A percentile compares a stretch with the other conserved stretches of the same genome.
phyloP scores from a whole-genome alignment of 2,797 vertebrate genomes.

The Smutsia gigantea region DNA sequence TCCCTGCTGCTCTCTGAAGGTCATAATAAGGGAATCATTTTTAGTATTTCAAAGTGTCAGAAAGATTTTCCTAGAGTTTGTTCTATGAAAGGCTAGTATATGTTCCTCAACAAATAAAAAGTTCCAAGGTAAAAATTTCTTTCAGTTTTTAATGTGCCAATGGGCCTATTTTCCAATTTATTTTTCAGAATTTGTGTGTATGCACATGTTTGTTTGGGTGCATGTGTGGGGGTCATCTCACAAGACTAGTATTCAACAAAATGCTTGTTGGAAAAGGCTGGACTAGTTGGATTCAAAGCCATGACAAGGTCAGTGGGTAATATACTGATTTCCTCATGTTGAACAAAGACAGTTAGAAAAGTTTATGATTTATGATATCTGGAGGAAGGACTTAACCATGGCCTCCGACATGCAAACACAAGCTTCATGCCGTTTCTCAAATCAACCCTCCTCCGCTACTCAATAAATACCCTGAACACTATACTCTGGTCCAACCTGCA shows the following conservation, averaged over 20 bases:
- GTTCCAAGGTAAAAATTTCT: not conserved
- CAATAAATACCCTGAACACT: not conserved
- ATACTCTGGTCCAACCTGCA: not conserved
- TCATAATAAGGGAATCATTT: not conserved
- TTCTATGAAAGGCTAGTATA: not conserved
- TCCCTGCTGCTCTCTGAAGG: not conserved
- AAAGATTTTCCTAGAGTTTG: not conserved
- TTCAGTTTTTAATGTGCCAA: not conserved
- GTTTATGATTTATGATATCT: not conserved
- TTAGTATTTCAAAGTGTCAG: not conserved
- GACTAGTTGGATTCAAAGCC: not conserved
- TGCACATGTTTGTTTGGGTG: not conserved
- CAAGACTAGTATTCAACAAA: not conserved
- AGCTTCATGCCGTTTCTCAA: not conserved
- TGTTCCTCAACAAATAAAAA: not conserved
- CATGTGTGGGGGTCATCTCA: not conserved
- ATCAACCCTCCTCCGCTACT: not conserved
- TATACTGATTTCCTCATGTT: not conserved
- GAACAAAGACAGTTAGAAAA: not conserved
- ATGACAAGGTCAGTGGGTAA: not conserved
- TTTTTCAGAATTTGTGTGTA: not conserved
- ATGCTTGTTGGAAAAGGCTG: not conserved
- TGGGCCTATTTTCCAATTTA: not conserved
- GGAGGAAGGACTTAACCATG: not conserved
- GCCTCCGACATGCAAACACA: not conserved